Conservation (phyloP, 1,140 invertebrate genomes). For the Thereuonema tuberculata region DNA sequence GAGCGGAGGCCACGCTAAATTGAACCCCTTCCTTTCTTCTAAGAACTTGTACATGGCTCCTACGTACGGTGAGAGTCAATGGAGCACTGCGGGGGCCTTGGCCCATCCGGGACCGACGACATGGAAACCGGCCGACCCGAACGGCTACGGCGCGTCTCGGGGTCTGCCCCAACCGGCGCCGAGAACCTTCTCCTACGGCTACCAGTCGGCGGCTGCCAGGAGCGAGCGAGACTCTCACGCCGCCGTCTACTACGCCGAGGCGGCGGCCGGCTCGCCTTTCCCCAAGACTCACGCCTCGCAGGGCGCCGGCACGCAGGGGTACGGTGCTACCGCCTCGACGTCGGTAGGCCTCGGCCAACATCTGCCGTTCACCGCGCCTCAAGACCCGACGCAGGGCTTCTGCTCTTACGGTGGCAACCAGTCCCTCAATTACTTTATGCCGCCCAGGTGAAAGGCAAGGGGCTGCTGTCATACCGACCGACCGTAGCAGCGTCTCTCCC, state of each 20-base stretch:
- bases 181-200: background rate
- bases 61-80: background rate
- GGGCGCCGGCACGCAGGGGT: background rate
- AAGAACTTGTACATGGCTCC: background rate
- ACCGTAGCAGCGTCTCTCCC: too few species aligned
- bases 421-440: background rate
- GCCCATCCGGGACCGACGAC: background rate
- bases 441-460: background rate
- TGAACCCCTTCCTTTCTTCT: background rate
- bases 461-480: too few species aligned
- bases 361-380: background rate
- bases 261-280: background rate
- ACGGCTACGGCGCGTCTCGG: background rate
- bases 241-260: background rate
- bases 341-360: background rate
- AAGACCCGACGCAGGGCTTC: background rate
- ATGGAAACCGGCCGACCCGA: background rate
- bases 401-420: background rate
- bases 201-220: background rate
- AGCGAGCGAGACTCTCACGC: too few species aligned
- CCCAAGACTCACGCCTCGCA: background rate
- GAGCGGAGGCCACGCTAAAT: background rate
- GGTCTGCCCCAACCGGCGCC: background rate
- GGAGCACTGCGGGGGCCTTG: background rate
- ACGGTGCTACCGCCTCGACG: background rate